Percentiles rank a stretch among this genome's conserved stretches.
Conservation (phyloP, 2,888 invertebrate species). For the Hypomecis atomaria region DNA sequence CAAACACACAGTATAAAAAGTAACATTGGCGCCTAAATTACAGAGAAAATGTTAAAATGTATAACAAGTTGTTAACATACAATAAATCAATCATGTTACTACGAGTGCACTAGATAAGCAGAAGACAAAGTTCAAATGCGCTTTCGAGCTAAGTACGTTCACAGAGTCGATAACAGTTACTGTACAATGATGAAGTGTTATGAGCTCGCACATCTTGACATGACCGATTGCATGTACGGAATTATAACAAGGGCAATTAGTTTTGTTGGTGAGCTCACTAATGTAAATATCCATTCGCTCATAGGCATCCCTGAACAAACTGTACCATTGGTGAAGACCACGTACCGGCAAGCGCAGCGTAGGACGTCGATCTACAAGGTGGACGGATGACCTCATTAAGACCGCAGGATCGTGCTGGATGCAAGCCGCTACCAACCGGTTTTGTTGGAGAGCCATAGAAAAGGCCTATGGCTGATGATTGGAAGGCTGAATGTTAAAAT, state of each 20-base stretch:
- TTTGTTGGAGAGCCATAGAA: too few species aligned
- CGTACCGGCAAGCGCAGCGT: too few species aligned
- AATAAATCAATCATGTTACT: conserved; percentile 22
- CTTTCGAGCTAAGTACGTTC: conserved; percentile 11
- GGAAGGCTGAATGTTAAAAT: too few species aligned
- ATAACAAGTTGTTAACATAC: background rate
- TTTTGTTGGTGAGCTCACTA: conserved; percentile 10
- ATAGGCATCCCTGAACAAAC: background rate
- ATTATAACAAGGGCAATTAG: conserved; percentile 28
- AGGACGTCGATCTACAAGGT: too few species aligned
- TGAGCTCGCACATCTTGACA: conserved; percentile 27
- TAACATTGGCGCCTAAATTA: conserved; percentile 5
- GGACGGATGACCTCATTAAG: too few species aligned
- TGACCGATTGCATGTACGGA: conserved; percentile 26
- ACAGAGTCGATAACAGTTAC: conserved; percentile 1
- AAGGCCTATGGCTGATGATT: too few species aligned
- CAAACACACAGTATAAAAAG: too few species aligned
- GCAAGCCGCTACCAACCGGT: too few species aligned
- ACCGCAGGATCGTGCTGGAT: too few species aligned
- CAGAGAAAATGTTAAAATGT: background rate
- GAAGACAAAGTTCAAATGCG: conserved; percentile 17
- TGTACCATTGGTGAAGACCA: background rate
- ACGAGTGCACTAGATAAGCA: conserved; percentile 13
- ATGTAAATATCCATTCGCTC: background rate
- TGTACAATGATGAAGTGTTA: conserved; percentile 29